Evolutionary conservation across 2,113 vertebrate genomes (phyloP).

Genomic region (Hemibagrus wyckioides): DNA sequence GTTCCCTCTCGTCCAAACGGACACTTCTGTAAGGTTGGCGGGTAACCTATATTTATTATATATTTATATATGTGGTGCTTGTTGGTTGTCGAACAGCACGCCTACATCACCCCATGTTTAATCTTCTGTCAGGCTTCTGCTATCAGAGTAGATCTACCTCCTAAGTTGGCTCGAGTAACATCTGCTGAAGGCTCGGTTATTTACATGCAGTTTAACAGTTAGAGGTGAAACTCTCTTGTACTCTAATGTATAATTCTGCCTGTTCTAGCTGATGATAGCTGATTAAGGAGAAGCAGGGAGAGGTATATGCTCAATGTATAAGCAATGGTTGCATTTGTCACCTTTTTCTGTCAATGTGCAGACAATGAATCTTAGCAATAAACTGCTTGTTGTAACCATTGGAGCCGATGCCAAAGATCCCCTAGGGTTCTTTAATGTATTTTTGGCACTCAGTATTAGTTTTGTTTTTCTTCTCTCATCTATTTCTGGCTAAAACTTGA

Average conservation of each 20-base stretch:
- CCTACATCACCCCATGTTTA: not conserved
- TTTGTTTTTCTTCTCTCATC: not conserved
- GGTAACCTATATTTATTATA: conserved; percentile 6
- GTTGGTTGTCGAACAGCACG: not conserved
- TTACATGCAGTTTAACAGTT: not conserved
- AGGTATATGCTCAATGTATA: not conserved
- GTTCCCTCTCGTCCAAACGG: not conserved
- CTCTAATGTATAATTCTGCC: not conserved
- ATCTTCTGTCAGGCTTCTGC: not conserved
- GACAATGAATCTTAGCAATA: conserved; percentile 57
- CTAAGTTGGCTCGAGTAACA: not conserved
- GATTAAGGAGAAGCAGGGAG: not conserved
- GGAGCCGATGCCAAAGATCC: conserved; percentile 55
- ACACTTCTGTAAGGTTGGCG: not conserved
- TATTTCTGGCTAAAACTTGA: conserved; percentile 53
- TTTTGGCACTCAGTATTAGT: conserved; percentile 36
- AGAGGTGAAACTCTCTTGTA: not conserved
- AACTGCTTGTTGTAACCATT: conserved; percentile 19
- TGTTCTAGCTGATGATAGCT: not conserved
- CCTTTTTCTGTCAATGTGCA: conserved; percentile 9
- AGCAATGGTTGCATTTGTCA: not conserved
- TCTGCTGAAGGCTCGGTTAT: not conserved
- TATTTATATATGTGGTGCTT: not conserved
- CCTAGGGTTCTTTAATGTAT: conserved; percentile 48
- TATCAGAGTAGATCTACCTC: conserved; percentile 31